These are phyloP conservation scores for Punctoribates punctum DNA, from an alignment of 2,888 invertebrate species.

Conservation along the genomic window DNA sequence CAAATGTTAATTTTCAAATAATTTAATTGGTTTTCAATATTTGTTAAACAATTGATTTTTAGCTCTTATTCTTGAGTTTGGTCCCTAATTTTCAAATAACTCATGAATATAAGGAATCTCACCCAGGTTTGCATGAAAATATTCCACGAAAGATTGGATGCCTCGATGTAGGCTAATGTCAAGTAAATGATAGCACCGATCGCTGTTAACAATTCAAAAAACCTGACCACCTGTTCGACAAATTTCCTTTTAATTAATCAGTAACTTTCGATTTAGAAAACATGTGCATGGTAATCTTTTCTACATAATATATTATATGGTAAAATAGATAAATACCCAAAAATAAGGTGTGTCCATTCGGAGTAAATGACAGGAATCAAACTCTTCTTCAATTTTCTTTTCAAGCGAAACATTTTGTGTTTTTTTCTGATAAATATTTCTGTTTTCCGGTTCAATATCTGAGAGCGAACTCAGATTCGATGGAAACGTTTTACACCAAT, in stretches of 20 bases:
- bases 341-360: not conserved
- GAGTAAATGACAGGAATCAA: slow-evolving; percentile 18
- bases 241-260: no score
- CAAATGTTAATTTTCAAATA: not conserved
- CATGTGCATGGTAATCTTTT: no score
- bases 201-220: slow-evolving; percentile 73
- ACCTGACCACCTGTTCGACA: slow-evolving; percentile 59
- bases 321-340: not conserved
- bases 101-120: no score
- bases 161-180: slow-evolving; percentile 76
- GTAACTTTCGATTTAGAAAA: no score
- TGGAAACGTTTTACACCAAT: not conserved
- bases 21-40: not conserved
- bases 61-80: no score
- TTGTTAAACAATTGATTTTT: not conserved
- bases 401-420: not conserved
- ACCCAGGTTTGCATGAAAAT: slow-evolving; percentile 95
- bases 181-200: slow-evolving; percentile 80
- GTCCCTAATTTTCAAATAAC: no score
- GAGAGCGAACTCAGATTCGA: no score
- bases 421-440: no score
- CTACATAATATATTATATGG: no score
- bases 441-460: no score
- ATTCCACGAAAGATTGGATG: slow-evolving; percentile 80
- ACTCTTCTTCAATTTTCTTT: not conserved